Base-by-base conservation (phyloP, 2,797 vertebrate species). In the Arremon aurantiirostris region DNA sequence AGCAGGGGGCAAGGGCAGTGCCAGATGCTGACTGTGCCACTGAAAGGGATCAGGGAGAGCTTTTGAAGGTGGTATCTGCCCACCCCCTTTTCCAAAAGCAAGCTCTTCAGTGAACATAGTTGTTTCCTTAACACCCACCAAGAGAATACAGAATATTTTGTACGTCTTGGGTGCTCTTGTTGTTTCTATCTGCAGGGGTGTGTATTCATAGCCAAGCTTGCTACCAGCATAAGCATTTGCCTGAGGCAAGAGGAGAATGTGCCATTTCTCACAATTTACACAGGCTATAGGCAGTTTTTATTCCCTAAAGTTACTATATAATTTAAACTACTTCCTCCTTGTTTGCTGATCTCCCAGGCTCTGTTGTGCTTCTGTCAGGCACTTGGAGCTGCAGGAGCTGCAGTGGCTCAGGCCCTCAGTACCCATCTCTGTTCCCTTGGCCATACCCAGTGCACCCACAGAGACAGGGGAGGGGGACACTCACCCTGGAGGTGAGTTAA, bases 51-150 rank as follows among this genome's bases (percentile, higher is more conserved):
- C 28, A 32, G 16, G n/a, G 17, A 50, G 35, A 86, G 49, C 26
- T 81, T 73, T 19, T 73, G n/a, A 30, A 50, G 46, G 47, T 64
- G 52, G 17, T n/a, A 16, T 22, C 60, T 14, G 2, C 47, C 50
- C 55, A 49, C 16, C 26, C 9, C 2, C 59, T 83, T 73, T 76
- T 34, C 66, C 52, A 66, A 27, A 56, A 76, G 55, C 52, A 82
- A 32, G 56, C 30, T 82, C 34, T 76, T 79, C 93, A 87, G 16
- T 89, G 90, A 95, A 37, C 52, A 19, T 9, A 17, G 42, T 44
- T 87, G 90, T 93, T 89, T 95, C 59, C 68, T 66, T 95, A 80
- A 64, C 71, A 91, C 68, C 20, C 8, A 12, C 37, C 18, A 61
- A 75, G 82, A 72, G 78, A 80, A 73, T 63, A 39, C 30, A 35